Evolutionary conservation across 1,140 invertebrate species (phyloP).

Genomic region (Tribolium madens): DNA sequence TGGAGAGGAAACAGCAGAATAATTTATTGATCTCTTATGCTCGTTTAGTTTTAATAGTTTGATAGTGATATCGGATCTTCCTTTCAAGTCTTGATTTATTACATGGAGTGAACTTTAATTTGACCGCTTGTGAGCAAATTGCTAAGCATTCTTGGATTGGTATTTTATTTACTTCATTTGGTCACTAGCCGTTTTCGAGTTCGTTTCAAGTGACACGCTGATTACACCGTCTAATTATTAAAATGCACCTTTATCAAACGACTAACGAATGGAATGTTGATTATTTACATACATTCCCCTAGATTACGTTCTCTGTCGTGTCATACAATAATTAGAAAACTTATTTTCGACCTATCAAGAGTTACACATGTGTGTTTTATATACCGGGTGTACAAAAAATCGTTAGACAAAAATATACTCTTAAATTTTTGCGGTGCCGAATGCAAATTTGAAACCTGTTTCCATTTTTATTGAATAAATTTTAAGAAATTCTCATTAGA

Average conservation of each 20-base stretch:
- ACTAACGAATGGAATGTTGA: slow-evolving; percentile 12
- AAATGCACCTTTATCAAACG: slow-evolving; percentile 25
- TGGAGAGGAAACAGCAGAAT: slow-evolving; percentile 42
- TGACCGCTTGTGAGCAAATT: slow-evolving; percentile 34
- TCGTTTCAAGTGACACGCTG: neutral
- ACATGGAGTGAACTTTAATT: slow-evolving; percentile 34
- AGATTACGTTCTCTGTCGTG: neutral
- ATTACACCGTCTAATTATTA: neutral
- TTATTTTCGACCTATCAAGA: too few relatives aligned
- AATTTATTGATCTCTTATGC: slow-evolving; percentile 50
- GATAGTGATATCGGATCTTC: slow-evolving; percentile 44
- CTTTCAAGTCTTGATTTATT: slow-evolving; percentile 33
- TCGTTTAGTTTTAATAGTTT: slow-evolving; percentile 52
- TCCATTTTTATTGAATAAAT: too few relatives aligned
- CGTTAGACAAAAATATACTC: too few relatives aligned
- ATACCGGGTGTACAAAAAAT: too few relatives aligned
- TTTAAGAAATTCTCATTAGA: too few relatives aligned
- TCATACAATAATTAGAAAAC: neutral
- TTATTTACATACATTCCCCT: neutral
- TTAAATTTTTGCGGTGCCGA: too few relatives aligned
- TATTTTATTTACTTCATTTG: neutral
- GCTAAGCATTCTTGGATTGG: neutral
- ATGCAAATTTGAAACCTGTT: too few relatives aligned
- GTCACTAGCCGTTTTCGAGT: neutral
- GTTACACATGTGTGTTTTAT: too few relatives aligned